Evolutionary conservation across 2,797 vertebrate genomes (phyloP).

Genomic region (Sebastes kiyomatsui): DNA sequence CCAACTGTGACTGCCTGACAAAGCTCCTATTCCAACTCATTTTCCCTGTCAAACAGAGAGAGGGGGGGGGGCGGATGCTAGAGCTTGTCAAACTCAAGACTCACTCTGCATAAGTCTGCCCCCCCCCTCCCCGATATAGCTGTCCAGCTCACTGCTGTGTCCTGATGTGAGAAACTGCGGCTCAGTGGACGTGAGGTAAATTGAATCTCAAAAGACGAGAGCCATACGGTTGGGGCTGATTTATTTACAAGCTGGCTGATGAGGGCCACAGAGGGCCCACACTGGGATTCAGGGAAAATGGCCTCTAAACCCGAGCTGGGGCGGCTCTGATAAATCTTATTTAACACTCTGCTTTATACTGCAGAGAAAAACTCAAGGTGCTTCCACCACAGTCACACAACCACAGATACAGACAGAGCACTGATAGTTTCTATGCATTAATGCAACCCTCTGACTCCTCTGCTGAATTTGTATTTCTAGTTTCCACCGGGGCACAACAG

Average conservation of each 20-base stretch:
- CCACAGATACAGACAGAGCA: slow-evolving; percentile 31
- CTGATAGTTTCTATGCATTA: slow-evolving; percentile 25
- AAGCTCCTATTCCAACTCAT: slow-evolving; percentile 58
- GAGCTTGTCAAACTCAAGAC: slow-evolving; percentile 48
- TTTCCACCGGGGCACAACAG: background rate
- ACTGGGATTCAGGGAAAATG: slow-evolving; percentile 73
- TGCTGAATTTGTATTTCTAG: slow-evolving; percentile 11
- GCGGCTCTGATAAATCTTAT: slow-evolving; percentile 75
- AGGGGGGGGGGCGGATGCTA: slow-evolving; percentile 7
- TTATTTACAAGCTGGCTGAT: slow-evolving; percentile 77
- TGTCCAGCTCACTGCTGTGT: slow-evolving; percentile 40
- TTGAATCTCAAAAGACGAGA: slow-evolving; percentile 74
- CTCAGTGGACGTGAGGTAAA: slow-evolving; percentile 68
- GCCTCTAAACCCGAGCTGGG: slow-evolving; percentile 70
- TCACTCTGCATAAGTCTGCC: slow-evolving; percentile 36
- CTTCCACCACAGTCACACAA: slow-evolving; percentile 27
- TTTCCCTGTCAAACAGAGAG: slow-evolving; percentile 44
- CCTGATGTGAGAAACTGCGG: slow-evolving; percentile 58
- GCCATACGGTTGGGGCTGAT: slow-evolving; percentile 65
- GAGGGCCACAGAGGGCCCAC: slow-evolving; percentile 57
- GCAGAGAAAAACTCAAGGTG: slow-evolving; percentile 39
- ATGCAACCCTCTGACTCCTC: slow-evolving; percentile 20
- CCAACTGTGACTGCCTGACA: slow-evolving; percentile 52
- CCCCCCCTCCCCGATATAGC: background rate
- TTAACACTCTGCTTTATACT: slow-evolving; percentile 62